Evolutionary conservation across 2,888 invertebrate species (phyloP), one percentile per base, ranked within the genome.

Genomic region (Eudasyphora cyanicolor): DNA sequence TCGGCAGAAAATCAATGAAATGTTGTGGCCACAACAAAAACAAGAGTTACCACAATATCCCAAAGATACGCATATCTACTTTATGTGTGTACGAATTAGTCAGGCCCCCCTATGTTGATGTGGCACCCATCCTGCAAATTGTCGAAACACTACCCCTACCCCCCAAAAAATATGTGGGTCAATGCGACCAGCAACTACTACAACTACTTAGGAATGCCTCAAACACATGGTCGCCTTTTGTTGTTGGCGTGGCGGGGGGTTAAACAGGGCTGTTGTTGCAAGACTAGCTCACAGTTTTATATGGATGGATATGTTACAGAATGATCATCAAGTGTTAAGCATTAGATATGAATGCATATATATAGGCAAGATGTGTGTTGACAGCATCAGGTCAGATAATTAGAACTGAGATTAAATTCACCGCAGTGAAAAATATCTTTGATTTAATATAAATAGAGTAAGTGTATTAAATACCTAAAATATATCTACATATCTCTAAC

Each of bases 121-220:
- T 71, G 64, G 76, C 71, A 84, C 67, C 71, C 71, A 81, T 71
- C 71, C 78, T 71, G 27, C 77, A 32, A 78, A 78, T 67, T 71
- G 75, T 78, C 29, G n/a, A 64, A 71, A 45, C 71, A 27, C 45
- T 45, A 38, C 19, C 8, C 38, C 14, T 19, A 64, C 64, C n/a
- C 35, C n/a, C n/a, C n/a, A n/a, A n/a, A n/a, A n/a, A n/a, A 69
- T 10, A 84, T 81, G 78, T 84, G 71, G 84, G 84, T 81, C 84
- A 84, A 78, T 81, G 78, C 67, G 84, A 71, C 78, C 71, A 19
- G 75, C 67, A 81, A 67, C 75, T 81, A 73, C 80, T 78, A 71
- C 67, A 81, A 67, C 75, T 81, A 73, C 80, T 78, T 71, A 80
- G 45, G 64, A 80, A 80, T 83, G 74, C 77, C 21, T 32, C 32